Evolutionary conservation across 2,888 invertebrate species (phyloP), one percentile per base, ranked within the genome.

Genomic region (Melinaea menophilus): DNA sequence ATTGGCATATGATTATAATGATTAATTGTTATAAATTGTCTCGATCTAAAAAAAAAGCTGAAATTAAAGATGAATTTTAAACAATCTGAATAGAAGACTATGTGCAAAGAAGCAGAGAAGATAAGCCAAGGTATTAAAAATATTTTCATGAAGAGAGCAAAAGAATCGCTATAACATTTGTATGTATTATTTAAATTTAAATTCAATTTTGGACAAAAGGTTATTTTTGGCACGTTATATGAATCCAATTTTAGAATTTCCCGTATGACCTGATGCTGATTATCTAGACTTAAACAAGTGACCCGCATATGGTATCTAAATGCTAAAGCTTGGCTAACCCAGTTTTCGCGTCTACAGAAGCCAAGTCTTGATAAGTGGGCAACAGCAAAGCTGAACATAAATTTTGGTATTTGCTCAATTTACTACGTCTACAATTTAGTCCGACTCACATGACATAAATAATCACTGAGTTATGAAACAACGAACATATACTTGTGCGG

Each of bases 361-460:
- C 71, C 67, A 71, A 69, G 64, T 65, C 63, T 66, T 67, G 61
- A 69, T 68, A 69, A 71, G 68, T 71, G 63, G 62, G 65, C 63
- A 61, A 55, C 64, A 64, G 64, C 65, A 64, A 58, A 63, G 66
- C 62, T 58, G 61, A 64, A 64, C 67, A 68, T 69, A 69, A 68
- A 69, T 71, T 68, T 66, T 46, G 37, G 41, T 59, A 37, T 41
- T 51, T 55, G 37, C 41, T 45, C 51, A 35, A 59, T 22, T n/a
- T 57, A 57, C 56, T 37, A 61, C 51, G 48, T 51, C 48, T 22
- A 61, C 51, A 45, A 61, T 56, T 61, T 61, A 55, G 45, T 55
- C 22, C 37, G 33, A 51, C 31, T 31, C 51, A 51, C 51, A 31
- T 51, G 31, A 31, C 51, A 51, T 51, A 51, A 51, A 51, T 51